Evolutionary conservation across 2,797 vertebrate genomes (phyloP).

Genomic region (Rhinogobio ventralis): DNA sequence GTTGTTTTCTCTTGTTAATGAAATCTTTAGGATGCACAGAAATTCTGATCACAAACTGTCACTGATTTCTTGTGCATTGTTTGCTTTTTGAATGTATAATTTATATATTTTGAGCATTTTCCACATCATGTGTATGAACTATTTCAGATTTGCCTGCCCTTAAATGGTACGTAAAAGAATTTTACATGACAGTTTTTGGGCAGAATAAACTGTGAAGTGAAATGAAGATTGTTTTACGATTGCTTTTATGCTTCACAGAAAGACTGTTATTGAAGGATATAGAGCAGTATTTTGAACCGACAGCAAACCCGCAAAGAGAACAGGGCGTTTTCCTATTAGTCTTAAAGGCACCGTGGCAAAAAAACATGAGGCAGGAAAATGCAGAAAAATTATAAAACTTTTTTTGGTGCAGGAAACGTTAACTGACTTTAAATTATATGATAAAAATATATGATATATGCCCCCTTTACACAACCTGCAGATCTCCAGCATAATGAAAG

Average conservation of each 20-base stretch:
- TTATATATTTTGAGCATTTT: neutral
- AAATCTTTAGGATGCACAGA: neutral
- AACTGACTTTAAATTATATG: conserved; percentile 37
- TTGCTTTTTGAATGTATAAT: neutral
- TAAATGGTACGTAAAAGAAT: neutral
- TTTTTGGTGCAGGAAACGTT: neutral
- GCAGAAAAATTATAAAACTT: neutral
- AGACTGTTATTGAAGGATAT: conserved; percentile 1
- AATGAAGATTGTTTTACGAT: neutral
- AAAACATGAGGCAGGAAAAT: neutral
- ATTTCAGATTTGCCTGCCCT: neutral
- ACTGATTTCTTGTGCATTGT: neutral
- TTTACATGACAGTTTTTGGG: neutral
- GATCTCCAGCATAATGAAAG: conserved; percentile 76
- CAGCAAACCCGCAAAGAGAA: neutral
- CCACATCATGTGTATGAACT: neutral
- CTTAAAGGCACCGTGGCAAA: neutral
- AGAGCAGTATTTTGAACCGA: neutral
- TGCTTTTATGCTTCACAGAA: neutral
- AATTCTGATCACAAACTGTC: neutral
- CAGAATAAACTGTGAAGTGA: no score
- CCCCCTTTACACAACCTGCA: conserved; percentile 63
- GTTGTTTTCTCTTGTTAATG: neutral
- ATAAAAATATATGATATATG: conserved; percentile 11
- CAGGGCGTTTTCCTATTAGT: neutral